Evolutionary conservation across 1,140 invertebrate genomes (phyloP).

Genomic region (Zaprionus lachaisei): DNA sequence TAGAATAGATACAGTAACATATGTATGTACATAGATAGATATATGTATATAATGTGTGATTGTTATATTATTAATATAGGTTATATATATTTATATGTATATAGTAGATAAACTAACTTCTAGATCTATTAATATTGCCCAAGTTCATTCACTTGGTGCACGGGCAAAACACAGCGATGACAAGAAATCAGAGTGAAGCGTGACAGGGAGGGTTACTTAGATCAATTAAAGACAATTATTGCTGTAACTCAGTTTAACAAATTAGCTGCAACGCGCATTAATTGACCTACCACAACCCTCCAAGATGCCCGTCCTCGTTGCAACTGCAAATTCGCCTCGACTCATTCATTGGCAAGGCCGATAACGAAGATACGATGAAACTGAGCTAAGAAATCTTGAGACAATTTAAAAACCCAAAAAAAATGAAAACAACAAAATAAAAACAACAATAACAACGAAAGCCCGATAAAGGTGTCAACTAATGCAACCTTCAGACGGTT

Average conservation of each 20-base stretch:
- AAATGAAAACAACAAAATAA: background rate
- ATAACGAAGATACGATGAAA: background rate
- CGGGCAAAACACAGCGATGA: too few relatives aligned
- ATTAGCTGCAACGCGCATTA: background rate
- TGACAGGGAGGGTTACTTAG: background rate
- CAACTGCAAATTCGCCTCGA: background rate
- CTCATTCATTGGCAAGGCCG: background rate
- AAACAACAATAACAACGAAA: conserved; percentile 7
- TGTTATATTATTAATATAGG: too few relatives aligned
- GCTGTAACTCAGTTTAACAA: background rate
- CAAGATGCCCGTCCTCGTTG: too few relatives aligned
- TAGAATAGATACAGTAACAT: too few relatives aligned
- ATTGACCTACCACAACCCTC: background rate
- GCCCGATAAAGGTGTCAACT: conserved; percentile 50
- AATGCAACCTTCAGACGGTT: conserved; percentile 43
- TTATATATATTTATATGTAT: too few relatives aligned
- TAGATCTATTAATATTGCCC: too few relatives aligned
- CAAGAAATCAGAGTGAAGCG: background rate
- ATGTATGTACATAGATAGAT: too few relatives aligned
- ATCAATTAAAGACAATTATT: background rate
- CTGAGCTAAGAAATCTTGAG: background rate
- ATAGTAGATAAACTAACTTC: too few relatives aligned
- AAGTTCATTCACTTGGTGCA: too few relatives aligned
- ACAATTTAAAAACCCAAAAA: background rate
- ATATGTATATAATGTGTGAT: too few relatives aligned